Evolutionary conservation across 1,140 invertebrate species (phyloP).

Genomic region (Leptestheria dahalacensis): DNA sequence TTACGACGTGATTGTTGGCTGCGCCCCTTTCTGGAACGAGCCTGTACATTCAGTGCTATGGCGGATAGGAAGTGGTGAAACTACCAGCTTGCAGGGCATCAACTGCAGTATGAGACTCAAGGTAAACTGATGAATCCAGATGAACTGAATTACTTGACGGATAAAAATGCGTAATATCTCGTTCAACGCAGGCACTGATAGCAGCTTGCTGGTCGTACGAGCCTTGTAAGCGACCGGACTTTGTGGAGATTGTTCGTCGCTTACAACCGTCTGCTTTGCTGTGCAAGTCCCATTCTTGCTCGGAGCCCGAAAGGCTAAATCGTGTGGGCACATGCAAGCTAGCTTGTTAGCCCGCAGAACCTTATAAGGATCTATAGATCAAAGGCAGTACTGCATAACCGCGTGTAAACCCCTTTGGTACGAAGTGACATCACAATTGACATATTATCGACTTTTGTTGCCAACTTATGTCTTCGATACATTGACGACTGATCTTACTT

Average conservation of each 20-base stretch:
- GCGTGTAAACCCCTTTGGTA: no score
- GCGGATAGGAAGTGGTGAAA: not conserved
- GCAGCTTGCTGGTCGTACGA: constrained; percentile 13
- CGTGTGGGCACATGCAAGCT: constrained; percentile 10
- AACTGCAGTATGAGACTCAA: not conserved
- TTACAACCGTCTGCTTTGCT: constrained; percentile 12
- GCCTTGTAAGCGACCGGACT: constrained; percentile 11
- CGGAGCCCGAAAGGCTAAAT: constrained; percentile 12
- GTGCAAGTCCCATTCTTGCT: constrained; percentile 13
- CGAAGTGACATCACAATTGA: no score
- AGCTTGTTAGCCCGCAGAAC: constrained; percentile 4
- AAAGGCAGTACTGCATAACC: not conserved
- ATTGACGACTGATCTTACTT: no score
- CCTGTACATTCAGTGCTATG: constrained; percentile 15
- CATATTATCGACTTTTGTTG: no score
- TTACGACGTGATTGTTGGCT: not conserved
- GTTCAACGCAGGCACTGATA: constrained; percentile 13
- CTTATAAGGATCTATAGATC: not conserved
- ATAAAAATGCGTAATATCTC: no score
- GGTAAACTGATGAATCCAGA: no score
- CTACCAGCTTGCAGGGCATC: not conserved
- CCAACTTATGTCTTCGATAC: no score
- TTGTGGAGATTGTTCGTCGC: constrained; percentile 12
- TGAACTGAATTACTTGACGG: no score
- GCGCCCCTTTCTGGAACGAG: not conserved